Conservation (phyloP, 2,113 vertebrate species). For the Bungarus multicinctus region DNA sequence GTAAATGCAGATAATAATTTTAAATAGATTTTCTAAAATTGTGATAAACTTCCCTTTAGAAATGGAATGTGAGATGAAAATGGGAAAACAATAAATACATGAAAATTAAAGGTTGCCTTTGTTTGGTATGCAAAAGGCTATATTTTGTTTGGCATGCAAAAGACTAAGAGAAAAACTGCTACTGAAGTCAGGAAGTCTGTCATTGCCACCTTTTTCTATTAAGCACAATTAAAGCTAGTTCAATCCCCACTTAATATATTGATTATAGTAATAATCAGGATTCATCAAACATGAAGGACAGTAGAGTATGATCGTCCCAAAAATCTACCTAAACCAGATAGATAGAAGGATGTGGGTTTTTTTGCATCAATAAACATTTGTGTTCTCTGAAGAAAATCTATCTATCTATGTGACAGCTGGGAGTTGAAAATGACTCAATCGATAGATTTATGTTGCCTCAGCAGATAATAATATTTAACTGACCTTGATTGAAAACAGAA, state of each 20-base stretch:
- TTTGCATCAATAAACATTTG: neutral
- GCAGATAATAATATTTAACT: neutral
- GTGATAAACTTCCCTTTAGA: neutral
- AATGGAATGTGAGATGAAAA: neutral
- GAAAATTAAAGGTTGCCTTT: neutral
- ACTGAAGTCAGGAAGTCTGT: neutral
- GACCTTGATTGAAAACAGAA: neutral
- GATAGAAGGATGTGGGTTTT: too few species aligned
- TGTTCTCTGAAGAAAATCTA: neutral
- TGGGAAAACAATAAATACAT: neutral
- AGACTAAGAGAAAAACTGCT: neutral
- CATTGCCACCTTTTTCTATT: neutral
- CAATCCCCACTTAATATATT: neutral
- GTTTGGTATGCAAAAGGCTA: neutral
- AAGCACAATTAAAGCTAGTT: neutral
- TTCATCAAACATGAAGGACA: neutral
- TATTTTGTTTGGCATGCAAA: neutral
- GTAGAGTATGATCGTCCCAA: neutral
- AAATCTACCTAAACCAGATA: neutral
- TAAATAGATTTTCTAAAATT: neutral
- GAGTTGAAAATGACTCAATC: neutral
- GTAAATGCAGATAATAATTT: neutral
- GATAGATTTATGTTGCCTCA: neutral
- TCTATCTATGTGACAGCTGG: neutral
- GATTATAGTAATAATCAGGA: neutral